Percentiles rank a stretch among this genome's conserved stretches.
Evolutionary conservation across 2,888 invertebrate species (phyloP).

Genomic region (Aspidiotus rigidus): DNA sequence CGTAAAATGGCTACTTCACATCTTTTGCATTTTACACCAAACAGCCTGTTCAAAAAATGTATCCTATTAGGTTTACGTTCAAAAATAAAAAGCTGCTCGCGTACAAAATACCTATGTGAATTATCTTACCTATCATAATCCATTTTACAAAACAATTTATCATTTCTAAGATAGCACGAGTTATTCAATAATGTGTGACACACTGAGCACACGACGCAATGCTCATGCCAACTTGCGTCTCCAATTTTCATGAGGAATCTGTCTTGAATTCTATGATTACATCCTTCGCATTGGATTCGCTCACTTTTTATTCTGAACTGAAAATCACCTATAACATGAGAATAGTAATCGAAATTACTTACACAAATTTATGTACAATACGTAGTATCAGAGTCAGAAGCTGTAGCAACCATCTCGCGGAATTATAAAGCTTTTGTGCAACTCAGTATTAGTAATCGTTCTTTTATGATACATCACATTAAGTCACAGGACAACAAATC

Average conservation of each 20-base stretch:
- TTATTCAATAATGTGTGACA: slow-evolving; percentile 83
- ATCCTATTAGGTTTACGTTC: neutral
- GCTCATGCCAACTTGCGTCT: slow-evolving; percentile 92
- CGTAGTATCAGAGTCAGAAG: too few relatives aligned
- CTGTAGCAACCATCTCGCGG: too few relatives aligned
- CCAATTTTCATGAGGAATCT: slow-evolving; percentile 89
- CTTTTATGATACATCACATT: too few relatives aligned
- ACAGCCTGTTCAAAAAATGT: slow-evolving; percentile 56
- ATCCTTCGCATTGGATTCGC: slow-evolving; percentile 64
- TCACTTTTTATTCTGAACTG: slow-evolving; percentile 25
- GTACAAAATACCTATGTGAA: neutral
- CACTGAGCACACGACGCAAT: slow-evolving; percentile 89
- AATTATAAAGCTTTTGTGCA: too few relatives aligned
- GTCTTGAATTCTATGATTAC: slow-evolving; percentile 89
- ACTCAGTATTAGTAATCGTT: too few relatives aligned
- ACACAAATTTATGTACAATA: too few relatives aligned
- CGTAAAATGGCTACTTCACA: slow-evolving; percentile 82
- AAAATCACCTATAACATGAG: slow-evolving; percentile 15
- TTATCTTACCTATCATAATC: slow-evolving; percentile 81
- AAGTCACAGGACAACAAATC: too few relatives aligned
- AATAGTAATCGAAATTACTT: too few relatives aligned
- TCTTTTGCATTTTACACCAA: slow-evolving; percentile 86
- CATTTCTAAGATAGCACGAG: slow-evolving; percentile 89
- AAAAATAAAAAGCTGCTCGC: neutral
- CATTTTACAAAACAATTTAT: slow-evolving; percentile 90